Conservation (phyloP, 1,140 invertebrate genomes). For the Leucophenga varia region DNA sequence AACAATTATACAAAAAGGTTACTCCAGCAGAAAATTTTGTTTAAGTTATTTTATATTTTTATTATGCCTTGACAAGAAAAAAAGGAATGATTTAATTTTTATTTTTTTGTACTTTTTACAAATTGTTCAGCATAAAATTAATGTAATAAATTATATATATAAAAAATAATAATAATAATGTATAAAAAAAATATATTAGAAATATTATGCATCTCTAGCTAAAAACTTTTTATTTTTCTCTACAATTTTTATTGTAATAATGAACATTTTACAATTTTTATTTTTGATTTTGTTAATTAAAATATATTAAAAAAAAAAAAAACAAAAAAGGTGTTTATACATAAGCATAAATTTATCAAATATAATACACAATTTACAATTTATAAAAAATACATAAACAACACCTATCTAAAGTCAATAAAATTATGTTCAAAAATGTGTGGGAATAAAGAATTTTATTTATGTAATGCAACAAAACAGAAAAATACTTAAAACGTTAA, state of each 20-base stretch:
- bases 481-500: slow-evolving; percentile 13
- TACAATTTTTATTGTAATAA: too few relatives aligned
- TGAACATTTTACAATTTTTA: slow-evolving; percentile 28
- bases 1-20: too few relatives aligned
- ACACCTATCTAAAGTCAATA: slow-evolving; percentile 47
- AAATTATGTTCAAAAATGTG: slow-evolving; percentile 53
- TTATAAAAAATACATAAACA: slow-evolving; percentile 41
- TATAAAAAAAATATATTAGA: too few relatives aligned
- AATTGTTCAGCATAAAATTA: too few relatives aligned
- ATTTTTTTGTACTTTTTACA: slow-evolving; percentile 16
- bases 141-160: too few relatives aligned
- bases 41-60: too few relatives aligned
- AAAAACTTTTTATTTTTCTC: too few relatives aligned
- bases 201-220: too few relatives aligned
- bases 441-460: slow-evolving; percentile 50
- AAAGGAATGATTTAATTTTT: slow-evolving; percentile 18
- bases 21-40: too few relatives aligned
- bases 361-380: too few relatives aligned
- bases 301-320: slow-evolving; percentile 13
- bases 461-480: slow-evolving; percentile 16
- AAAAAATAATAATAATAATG: too few relatives aligned
- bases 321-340: slow-evolving; percentile 38
- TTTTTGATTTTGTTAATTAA: slow-evolving; percentile 24
- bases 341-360: slow-evolving; percentile 39
- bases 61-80: too few relatives aligned